Base-by-base conservation (phyloP, 1,140 invertebrate species). In the Cephus cinctus region DNA sequence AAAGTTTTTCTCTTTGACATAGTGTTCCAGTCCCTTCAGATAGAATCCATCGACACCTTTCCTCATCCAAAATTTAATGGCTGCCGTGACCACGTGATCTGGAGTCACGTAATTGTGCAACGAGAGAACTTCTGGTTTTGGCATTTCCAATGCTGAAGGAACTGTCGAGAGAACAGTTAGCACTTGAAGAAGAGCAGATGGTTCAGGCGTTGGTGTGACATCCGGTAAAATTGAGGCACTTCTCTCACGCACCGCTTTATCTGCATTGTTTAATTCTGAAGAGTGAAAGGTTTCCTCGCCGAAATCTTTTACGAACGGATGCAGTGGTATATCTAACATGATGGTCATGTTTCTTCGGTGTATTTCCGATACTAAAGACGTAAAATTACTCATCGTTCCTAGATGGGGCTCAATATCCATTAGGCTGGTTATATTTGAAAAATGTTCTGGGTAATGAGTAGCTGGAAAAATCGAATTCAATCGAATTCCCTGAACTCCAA, bases 41-140 rank as follows among this genome's bases (percentile, higher is more conserved):
- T 90, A 91, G 67, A 92, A 90, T 0, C 90, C 89, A 71, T 90
- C 85, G 0, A 92, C 85, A 1, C 83, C 83, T 43, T 81, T 72
- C 3, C 73, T 54, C 1, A 79, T 47, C 89, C 89, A 92, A 67
- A 80, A 82, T 8, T 71, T 68, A 6, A 91, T 73, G 0, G 84
- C 82, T 30, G 71, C 58, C 39, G 80, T 79, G 2, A 84, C 62
- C 4, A 67, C 46, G 47, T 75, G 63, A 2, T 67, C 56, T 21
- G 30, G 35, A 41, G 40, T 25, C 0, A 52, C 2, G 44, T 71
- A 23, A 49, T 45, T 48, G 4, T 52, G 46, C 0, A 41, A 35
- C 47, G 54, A 27, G 25, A 27, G 25, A 2, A 49, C 12, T 9
- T 54, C 36, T 11, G 43, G n/a, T n/a, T n/a, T n/a, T n/a, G n/a